Evolutionary conservation across 2,113 vertebrate species (phyloP), one percentile per base, ranked within the genome.

Genomic region (Mesocricetus auratus): DNA sequence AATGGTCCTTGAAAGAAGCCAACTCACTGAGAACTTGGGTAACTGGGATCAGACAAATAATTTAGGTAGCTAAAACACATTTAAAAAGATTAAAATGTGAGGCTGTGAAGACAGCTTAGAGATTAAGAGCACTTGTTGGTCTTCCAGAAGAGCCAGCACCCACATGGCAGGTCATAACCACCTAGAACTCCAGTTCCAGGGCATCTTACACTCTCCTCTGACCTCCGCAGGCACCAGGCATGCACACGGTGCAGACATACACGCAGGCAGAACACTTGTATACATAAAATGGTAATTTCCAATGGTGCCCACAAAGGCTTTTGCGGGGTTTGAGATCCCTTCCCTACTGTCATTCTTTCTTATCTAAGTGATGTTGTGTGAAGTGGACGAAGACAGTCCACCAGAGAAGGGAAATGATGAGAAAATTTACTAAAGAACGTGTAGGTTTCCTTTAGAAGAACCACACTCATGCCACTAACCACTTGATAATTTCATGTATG

Each of bases 361-460:
- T 42, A 19, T n/a, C 53, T 56, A 91, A 68, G 53, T 0, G 22
- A 47, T 4, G 45, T 7, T n/a, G 13, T 12, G 6, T 58, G 53
- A 53, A 71, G 36, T 19, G 64, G 19, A 64, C 45, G 22, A 29
- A 47, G 36, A 62, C 17, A 62, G 56, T 13, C 17, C 29, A 21
- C 79, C 29, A 29, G 39, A 93, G 75, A 91, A 88, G 93, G 77
- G 42, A 88, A 94, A 60, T 42, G 47, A 96, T 53, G 73, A 17
- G 73, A 17, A 36, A 47, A 83, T 53, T 10, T 50, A 78, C 3
- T 64, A 9, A n/a, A 91, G 85, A 69, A 42, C 71, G 53, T 66
- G 31, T 50, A 78, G 45, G 47, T 62, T 82, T 90, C 74, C 56
- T 56, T 36, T 36, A 82, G 62, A 13, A 94, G 64, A 75, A 45